Conservation (phyloP, 2,113 vertebrate species). For the Solea solea region DNA sequence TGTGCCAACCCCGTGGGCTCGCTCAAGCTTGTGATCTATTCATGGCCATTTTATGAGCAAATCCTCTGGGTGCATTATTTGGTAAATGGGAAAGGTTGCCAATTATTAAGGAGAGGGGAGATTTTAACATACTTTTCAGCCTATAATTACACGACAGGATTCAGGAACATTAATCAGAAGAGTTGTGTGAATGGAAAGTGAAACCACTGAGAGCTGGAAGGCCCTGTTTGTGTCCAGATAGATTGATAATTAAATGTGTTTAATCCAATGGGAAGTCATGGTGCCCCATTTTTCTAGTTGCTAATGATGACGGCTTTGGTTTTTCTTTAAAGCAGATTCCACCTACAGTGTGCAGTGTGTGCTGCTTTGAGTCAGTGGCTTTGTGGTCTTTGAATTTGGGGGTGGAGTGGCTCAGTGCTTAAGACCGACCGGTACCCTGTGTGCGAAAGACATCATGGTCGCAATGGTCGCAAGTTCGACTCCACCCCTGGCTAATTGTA, state of each 20-base stretch:
- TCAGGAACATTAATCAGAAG: background rate
- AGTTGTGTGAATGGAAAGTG: background rate
- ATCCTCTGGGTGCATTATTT: constrained; percentile 9
- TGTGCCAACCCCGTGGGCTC: constrained; percentile 1
- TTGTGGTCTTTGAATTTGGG: no score
- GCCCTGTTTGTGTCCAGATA: background rate
- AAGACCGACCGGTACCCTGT: no score
- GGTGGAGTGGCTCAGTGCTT: no score
- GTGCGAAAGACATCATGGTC: no score
- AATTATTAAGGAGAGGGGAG: constrained; percentile 1
- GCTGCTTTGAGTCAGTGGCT: background rate
- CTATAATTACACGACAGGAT: constrained; percentile 12
- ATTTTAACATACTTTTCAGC: background rate
- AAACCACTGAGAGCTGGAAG: background rate
- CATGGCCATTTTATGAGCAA: constrained; percentile 25
- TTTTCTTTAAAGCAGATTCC: background rate
- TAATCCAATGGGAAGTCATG: background rate
- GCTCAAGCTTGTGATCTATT: constrained; percentile 39
- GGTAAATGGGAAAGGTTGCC: constrained; percentile 1
- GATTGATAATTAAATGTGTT: background rate
- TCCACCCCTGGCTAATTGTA: no score
- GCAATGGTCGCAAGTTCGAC: no score
- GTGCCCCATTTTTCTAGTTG: background rate
- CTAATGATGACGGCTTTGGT: background rate
- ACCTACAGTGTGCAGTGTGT: background rate